These are phyloP conservation scores for Jaculus jaculus DNA, from an alignment of 2,113 vertebrate species.

Conservation along the genomic window DNA sequence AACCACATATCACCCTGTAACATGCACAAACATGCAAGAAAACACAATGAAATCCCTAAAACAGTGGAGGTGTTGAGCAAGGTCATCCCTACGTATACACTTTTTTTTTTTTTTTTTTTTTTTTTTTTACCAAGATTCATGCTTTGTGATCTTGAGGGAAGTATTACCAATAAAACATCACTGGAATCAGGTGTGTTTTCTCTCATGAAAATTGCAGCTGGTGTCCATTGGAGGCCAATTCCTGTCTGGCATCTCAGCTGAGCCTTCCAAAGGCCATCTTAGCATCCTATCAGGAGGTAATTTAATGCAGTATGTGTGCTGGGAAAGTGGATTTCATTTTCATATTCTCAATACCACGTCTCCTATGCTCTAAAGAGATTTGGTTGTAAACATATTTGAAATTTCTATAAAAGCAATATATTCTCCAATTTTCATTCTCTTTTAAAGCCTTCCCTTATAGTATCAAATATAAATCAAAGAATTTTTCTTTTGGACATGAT, in stretches of 20 bases:
- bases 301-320: neutral
- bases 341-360: accelerated
- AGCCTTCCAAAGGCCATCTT: neutral
- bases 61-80: no score
- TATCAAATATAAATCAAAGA: conserved; percentile 29
- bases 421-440: neutral
- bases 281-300: neutral
- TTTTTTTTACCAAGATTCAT: no score
- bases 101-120: no score
- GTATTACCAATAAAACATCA: no score
- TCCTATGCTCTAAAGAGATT: neutral
- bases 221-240: no score
- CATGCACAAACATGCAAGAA: no score
- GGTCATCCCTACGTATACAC: no score
- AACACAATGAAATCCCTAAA: no score
- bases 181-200: no score
- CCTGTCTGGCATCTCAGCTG: neutral
- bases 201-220: no score
- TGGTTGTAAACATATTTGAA: neutral
- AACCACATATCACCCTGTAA: no score
- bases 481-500: neutral
- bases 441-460: neutral
- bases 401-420: neutral
- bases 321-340: neutral
- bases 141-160: no score